A percentile compares a stretch with the other conserved stretches of the same genome.
Conservation (phyloP, 2,113 vertebrate genomes). For the Anhinga anhinga region DNA sequence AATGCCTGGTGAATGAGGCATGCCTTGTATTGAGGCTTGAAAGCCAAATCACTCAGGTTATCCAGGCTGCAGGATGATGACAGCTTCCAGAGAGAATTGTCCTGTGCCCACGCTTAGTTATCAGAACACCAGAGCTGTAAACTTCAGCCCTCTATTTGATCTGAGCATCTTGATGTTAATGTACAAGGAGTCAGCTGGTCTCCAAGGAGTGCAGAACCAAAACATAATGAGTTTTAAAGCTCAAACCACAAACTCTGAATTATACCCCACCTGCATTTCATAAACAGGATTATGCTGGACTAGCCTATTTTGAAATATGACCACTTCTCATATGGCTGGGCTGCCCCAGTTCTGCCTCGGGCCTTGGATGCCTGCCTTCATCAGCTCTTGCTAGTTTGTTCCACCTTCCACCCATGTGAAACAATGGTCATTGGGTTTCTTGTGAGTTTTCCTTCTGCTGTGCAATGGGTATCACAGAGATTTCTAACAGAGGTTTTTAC, state of each 20-base stretch:
- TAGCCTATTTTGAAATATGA: slow-evolving; percentile 58
- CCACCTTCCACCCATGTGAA: neutral
- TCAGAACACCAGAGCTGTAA: neutral
- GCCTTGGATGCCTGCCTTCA: slow-evolving; percentile 29
- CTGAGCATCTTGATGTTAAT: neutral
- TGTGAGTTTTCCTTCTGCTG: neutral
- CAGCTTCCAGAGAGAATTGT: neutral
- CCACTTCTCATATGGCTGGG: neutral
- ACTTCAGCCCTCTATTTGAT: neutral
- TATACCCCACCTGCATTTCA: slow-evolving; percentile 57
- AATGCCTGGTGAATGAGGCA: neutral
- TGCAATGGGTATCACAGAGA: neutral
- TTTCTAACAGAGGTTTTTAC: neutral
- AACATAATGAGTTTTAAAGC: slow-evolving; percentile 32
- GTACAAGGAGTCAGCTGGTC: neutral
- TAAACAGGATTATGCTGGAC: slow-evolving; percentile 55
- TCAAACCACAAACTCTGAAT: slow-evolving; percentile 48
- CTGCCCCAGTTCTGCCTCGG: slow-evolving; percentile 24
- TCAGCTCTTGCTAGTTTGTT: neutral
- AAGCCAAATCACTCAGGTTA: neutral
- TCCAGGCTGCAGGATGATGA: neutral
- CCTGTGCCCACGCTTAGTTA: neutral
- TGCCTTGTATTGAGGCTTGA: neutral
- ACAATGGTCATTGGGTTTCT: neutral
- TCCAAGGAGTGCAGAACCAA: neutral